phyloP scores from a whole-genome alignment of 2,888 invertebrate species.

The Muscina levida region DNA sequence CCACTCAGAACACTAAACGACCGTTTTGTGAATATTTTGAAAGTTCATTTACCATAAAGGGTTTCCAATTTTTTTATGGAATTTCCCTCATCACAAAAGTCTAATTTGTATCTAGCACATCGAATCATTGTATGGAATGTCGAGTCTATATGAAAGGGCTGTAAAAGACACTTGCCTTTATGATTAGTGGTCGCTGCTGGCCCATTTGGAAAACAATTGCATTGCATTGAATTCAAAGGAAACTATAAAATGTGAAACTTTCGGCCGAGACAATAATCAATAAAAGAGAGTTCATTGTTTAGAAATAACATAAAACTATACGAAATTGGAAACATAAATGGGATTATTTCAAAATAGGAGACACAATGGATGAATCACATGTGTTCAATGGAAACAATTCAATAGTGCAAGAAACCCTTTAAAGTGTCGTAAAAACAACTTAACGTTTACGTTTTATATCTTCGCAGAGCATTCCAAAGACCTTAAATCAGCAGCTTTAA shows the following conservation, averaged over 20 bases:
- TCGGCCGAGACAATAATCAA: slow-evolving; percentile 19
- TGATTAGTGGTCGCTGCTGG: slow-evolving; percentile 1
- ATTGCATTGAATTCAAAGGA: slow-evolving; percentile 22
- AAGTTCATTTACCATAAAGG: too few relatives aligned
- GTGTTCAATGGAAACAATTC: background rate
- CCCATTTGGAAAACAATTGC: slow-evolving; percentile 11
- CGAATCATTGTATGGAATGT: slow-evolving; percentile 14
- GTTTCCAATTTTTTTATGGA: slow-evolving; percentile 11
- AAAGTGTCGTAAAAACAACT: background rate
- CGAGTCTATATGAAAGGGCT: slow-evolving; percentile 1
- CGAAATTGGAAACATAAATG: slow-evolving; percentile 19
- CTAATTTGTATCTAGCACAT: slow-evolving; percentile 25
- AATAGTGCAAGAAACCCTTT: background rate
- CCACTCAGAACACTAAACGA: background rate
- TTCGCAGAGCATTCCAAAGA: too few relatives aligned
- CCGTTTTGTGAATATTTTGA: background rate
- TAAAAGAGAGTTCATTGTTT: slow-evolving; percentile 35
- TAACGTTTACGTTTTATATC: background rate
- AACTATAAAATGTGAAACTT: slow-evolving; percentile 40
- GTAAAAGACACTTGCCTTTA: slow-evolving; percentile 49
- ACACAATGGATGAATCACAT: slow-evolving; percentile 40
- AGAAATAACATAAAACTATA: background rate
- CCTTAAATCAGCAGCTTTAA: too few relatives aligned
- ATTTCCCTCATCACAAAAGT: slow-evolving; percentile 4
- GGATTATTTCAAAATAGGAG: slow-evolving; percentile 6